Base-by-base conservation (phyloP, 2,113 vertebrate genomes). In the Ochotona princeps region DNA sequence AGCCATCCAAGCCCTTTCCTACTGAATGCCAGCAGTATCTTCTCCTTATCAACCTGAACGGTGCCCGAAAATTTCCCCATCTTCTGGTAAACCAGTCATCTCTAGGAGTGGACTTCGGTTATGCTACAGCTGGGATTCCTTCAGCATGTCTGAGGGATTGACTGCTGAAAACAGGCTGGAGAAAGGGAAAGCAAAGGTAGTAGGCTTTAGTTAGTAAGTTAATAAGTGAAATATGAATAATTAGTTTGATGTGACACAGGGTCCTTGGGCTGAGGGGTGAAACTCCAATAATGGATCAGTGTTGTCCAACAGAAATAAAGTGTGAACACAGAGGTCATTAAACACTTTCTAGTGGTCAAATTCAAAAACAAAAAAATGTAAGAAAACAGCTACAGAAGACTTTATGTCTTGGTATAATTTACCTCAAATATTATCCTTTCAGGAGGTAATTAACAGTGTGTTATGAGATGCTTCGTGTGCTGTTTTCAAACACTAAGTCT, bases 111-210 rank as follows among this genome's bases (percentile, higher is more conserved):
- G 69, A 69, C 51, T 78, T 51, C 30, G 35, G 61, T 44, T 87
- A 69, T 87, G n/a, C 76, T 91, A 15, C 81, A 54, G 49, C 47
- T 90, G 82, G 73, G 86, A 63, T 90, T 92, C 44, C 49, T 57
- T 93, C 17, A 63, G 18, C 54, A 85, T 47, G 54, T 5, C 70
- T 79, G 76, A 94, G 69, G 81, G 90, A 82, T 76, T 78, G 69
- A 74, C 75, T 91, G 5, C 10, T 49, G 79, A 65, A 69, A 93
- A 79, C 14, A 63, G 63, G 65, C 69, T 26, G 78, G 81, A 80
- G 80, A 87, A 84, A 90, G 63, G 74, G 12, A 83, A 74, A 63
- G 69, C 32, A 82, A 70, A 87, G 67, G 79, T 81, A 38, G 66
- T 30, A 80, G 67, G 28, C n/a, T 86, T 87, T 72, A 84, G 47